phyloP scores from a whole-genome alignment of 2,113 vertebrate species.

The Bothrops jararaca region DNA sequence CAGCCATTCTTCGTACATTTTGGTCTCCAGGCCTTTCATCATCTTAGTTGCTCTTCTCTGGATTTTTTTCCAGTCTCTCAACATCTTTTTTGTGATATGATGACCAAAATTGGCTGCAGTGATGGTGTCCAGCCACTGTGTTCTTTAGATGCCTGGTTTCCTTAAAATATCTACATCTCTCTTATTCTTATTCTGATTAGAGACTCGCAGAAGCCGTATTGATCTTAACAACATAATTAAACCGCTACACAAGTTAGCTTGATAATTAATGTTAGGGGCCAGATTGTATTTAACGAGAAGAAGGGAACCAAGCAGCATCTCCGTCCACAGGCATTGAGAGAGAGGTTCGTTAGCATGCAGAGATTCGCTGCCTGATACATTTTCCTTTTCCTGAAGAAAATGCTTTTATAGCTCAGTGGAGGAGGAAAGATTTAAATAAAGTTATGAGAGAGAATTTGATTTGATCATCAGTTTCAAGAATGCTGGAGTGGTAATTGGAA shows the following conservation, averaged over 20 bases:
- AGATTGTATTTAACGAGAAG: not conserved
- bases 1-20: too few species aligned
- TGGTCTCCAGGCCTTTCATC: too few species aligned
- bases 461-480: constrained; percentile 41
- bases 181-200: not conserved
- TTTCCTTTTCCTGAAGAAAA: constrained; percentile 25
- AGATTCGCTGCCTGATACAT: not conserved
- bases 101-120: too few species aligned
- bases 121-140: not conserved
- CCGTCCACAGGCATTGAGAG: too few species aligned
- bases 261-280: not conserved
- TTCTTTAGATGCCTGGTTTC: not conserved
- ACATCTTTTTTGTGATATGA: too few species aligned
- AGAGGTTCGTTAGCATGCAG: constrained; percentile 17
- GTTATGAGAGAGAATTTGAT: constrained; percentile 48
- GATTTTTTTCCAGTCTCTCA: too few species aligned
- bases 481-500: constrained; percentile 39
- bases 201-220: not conserved
- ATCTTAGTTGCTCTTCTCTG: too few species aligned
- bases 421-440: constrained; percentile 44
- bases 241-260: not conserved
- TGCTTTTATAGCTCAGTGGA: constrained; percentile 38
- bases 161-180: not conserved
- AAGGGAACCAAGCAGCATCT: too few species aligned
- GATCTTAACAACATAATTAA: not conserved